phyloP scores from a whole-genome alignment of 2,113 vertebrate species.

The Pteronura brasiliensis region DNA sequence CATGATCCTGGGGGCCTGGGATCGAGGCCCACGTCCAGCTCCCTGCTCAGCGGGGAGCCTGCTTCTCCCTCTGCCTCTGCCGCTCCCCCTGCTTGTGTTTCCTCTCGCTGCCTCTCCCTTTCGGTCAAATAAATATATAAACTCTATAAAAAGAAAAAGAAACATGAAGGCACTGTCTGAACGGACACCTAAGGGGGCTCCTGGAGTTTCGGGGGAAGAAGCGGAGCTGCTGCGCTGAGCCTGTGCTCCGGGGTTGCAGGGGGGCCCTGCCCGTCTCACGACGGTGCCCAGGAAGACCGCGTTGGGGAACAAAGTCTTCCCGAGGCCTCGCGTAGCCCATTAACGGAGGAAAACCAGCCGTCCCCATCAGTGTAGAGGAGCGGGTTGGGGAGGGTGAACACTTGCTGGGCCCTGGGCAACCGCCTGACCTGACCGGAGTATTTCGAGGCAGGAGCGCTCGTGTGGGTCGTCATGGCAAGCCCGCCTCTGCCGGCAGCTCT shows the following conservation, averaged over 20 bases:
- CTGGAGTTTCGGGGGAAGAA: background rate
- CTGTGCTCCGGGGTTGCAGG: accelerated
- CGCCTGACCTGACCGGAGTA: accelerated
- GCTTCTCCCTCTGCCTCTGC: background rate
- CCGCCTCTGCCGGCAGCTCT: background rate
- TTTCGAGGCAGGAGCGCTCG: accelerated
- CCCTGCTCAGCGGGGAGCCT: background rate
- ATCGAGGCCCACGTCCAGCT: background rate
- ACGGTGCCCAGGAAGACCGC: too few relatives aligned
- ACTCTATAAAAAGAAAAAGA: background rate
- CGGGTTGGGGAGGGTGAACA: accelerated
- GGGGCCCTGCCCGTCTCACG: too few relatives aligned
- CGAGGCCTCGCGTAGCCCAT: too few relatives aligned
- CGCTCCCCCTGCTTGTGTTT: background rate
- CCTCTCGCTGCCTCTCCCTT: background rate
- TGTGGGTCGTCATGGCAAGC: accelerated
- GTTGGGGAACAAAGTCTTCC: too few relatives aligned
- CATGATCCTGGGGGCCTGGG: background rate
- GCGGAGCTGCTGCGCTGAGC: background rate
- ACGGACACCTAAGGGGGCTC: accelerated
- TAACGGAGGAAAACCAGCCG: too few relatives aligned
- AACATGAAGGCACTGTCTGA: accelerated
- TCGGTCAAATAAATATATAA: background rate
- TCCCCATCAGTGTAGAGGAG: background rate
- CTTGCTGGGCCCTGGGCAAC: accelerated